Evolutionary conservation across 1,140 invertebrate species (phyloP).

Genomic region (Euura lappo): DNA sequence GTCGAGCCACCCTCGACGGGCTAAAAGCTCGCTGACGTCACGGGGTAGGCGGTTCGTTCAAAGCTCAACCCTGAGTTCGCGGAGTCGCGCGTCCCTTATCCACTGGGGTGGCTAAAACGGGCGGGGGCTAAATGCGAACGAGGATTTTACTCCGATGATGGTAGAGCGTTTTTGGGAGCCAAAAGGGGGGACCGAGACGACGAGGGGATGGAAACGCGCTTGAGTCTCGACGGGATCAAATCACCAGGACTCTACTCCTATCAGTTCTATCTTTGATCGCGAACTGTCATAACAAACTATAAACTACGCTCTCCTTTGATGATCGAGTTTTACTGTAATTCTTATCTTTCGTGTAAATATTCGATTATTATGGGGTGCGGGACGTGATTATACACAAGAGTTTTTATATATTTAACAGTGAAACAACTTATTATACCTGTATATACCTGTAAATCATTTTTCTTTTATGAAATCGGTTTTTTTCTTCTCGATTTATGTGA

Average conservation of each 20-base stretch:
- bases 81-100: neutral
- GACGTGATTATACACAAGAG: neutral
- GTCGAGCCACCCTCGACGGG: neutral
- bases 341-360: neutral
- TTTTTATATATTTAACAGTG: too few relatives aligned
- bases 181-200: neutral
- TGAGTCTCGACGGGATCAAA: neutral
- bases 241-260: neutral
- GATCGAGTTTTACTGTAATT: too few relatives aligned
- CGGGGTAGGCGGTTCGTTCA: neutral
- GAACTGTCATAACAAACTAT: conserved; percentile 7
- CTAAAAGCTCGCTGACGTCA: neutral
- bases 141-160: neutral
- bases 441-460: neutral
- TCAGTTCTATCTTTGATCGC: conserved; percentile 7
- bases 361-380: neutral
- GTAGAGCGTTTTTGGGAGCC: neutral
- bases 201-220: neutral
- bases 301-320: neutral
- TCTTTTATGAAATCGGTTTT: too few relatives aligned
- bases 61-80: neutral
- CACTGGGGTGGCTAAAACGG: neutral
- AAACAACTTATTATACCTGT: neutral
- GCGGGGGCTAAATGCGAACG: too few relatives aligned
- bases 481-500: too few relatives aligned